A percentile compares a stretch with the other conserved stretches of the same genome.
Conservation (phyloP, 1,140 invertebrate species). For the Apis laboriosa region DNA sequence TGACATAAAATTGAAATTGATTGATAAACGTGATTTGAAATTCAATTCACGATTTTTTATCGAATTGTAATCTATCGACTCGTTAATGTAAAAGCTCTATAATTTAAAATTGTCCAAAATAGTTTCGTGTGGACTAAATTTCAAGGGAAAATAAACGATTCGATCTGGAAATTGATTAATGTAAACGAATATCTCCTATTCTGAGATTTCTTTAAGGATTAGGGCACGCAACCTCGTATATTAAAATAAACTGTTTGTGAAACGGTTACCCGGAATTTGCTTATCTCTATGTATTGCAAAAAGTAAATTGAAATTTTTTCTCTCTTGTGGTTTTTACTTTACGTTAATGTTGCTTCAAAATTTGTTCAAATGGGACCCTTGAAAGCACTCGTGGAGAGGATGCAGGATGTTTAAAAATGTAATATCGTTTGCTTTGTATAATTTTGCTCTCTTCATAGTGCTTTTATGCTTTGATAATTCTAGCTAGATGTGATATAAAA, state of each 20-base stretch:
- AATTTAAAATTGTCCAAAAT: too few species aligned
- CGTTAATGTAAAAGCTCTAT: too few species aligned
- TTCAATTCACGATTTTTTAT: too few species aligned
- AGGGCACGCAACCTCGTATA: neutral
- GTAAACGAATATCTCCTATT: too few species aligned
- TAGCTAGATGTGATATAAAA: neutral
- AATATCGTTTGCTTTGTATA: neutral
- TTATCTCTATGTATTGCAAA: too few species aligned
- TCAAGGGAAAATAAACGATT: too few species aligned
- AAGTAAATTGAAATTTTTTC: conserved; percentile 8
- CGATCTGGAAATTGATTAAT: too few species aligned
- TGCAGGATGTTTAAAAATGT: neutral
- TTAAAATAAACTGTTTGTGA: conserved; percentile 20
- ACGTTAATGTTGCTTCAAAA: neutral
- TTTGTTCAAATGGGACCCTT: neutral
- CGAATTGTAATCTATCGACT: too few species aligned
- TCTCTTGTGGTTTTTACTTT: neutral
- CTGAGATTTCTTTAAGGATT: neutral
- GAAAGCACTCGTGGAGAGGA: neutral
- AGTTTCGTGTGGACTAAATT: too few species aligned
- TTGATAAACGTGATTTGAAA: too few species aligned
- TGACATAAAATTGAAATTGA: too few species aligned
- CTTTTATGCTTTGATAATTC: neutral
- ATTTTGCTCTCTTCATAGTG: neutral
- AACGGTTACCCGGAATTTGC: neutral